Conservation (phyloP, 2,888 invertebrate species). For the Horisme vitalbata region DNA sequence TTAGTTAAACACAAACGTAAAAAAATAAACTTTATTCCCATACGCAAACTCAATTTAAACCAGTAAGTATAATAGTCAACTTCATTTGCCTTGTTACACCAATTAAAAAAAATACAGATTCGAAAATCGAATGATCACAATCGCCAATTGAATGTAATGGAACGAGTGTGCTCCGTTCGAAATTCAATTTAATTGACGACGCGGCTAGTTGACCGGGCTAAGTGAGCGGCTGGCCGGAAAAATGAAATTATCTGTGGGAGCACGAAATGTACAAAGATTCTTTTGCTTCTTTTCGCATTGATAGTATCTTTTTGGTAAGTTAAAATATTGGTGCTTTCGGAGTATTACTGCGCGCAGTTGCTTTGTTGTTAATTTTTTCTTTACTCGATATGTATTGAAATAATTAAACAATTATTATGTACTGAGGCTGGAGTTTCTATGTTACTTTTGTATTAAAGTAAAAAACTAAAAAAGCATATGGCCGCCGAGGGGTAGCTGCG, state of each 20-base stretch:
- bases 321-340: no score
- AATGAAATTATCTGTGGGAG: constrained; percentile 30
- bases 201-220: constrained; percentile 33
- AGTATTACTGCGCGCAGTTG: no score
- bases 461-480: no score
- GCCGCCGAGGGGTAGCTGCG: no score
- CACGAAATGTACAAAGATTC: constrained; percentile 16
- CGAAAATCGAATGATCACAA: constrained; percentile 38
- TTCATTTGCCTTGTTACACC: constrained; percentile 30
- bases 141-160: constrained; percentile 40
- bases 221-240: constrained; percentile 36
- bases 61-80: constrained; percentile 20
- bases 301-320: no score
- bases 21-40: constrained; percentile 11
- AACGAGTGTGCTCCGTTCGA: constrained; percentile 39
- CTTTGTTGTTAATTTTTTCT: no score
- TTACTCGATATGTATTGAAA: no score
- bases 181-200: constrained; percentile 40
- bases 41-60: constrained; percentile 17
- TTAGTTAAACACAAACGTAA: no score
- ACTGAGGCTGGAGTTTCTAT: no score
- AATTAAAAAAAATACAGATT: constrained; percentile 33
- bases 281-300: not conserved
- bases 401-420: no score
- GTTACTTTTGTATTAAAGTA: no score